These are phyloP conservation scores for Drosophila suboccidentalis DNA, from an alignment of 2,888 invertebrate species.

Conservation along the genomic window DNA sequence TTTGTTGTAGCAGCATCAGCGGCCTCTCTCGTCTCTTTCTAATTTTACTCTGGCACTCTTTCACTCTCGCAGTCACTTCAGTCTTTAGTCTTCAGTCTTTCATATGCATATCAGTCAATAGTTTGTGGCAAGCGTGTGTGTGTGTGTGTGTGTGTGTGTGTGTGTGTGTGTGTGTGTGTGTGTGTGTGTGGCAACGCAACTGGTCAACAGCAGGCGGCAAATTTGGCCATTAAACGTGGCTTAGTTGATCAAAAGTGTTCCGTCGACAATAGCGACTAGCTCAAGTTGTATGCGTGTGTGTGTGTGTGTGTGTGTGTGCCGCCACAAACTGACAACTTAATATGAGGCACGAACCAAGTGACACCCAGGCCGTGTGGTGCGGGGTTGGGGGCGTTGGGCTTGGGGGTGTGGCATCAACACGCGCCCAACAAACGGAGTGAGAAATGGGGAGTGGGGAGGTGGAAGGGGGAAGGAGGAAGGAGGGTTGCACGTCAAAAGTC, in stretches of 20 bases:
- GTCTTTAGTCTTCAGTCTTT: neutral
- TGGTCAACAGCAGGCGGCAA: slow-evolving; percentile 8
- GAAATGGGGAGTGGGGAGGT: neutral
- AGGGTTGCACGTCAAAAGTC: slow-evolving; percentile 64
- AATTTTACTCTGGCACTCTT: neutral
- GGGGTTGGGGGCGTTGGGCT: neutral
- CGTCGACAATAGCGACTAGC: slow-evolving; percentile 40
- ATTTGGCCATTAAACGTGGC: slow-evolving; percentile 72
- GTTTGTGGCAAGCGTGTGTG: slow-evolving; percentile 24
- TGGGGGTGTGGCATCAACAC: neutral
- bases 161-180: slow-evolving; percentile 6
- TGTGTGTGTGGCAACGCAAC: neutral
- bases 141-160: slow-evolving; percentile 5
- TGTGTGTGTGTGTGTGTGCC: slow-evolving; percentile 12
- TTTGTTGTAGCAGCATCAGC: slow-evolving; percentile 57
- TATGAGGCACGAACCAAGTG: slow-evolving; percentile 78
- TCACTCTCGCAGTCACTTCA: neutral
- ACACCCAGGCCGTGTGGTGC: slow-evolving; percentile 40
- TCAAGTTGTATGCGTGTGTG: slow-evolving; percentile 36
- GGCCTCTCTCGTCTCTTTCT: neutral
- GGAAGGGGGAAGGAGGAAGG: neutral
- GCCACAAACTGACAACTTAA: slow-evolving; percentile 71
- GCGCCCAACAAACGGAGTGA: neutral
- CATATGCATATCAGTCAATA: slow-evolving; percentile 64
- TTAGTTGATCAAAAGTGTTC: slow-evolving; percentile 62